Evolutionary conservation across 2,797 vertebrate species (phyloP).

Genomic region (Arnoldichthys spilopterus): DNA sequence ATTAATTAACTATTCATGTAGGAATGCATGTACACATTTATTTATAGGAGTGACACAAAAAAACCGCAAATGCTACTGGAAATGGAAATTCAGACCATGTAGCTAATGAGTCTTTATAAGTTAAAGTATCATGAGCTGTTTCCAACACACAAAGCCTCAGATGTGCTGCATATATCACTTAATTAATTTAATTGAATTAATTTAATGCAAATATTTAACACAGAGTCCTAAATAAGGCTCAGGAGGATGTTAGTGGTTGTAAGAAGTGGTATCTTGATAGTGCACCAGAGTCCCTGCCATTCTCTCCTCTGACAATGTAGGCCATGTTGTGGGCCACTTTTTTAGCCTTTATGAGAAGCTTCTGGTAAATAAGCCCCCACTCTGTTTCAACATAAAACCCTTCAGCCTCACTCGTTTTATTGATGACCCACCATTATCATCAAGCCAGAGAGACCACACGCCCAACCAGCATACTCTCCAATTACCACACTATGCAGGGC

Average conservation of each 20-base stretch:
- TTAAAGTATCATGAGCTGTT: too few species aligned
- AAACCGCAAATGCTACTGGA: too few species aligned
- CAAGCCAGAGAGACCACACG: constrained; percentile 66
- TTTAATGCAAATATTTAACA: constrained; percentile 49
- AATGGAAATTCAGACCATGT: too few species aligned
- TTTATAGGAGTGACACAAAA: too few species aligned
- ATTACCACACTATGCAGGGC: constrained; percentile 69
- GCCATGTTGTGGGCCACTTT: constrained; percentile 33
- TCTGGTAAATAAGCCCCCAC: constrained; percentile 61
- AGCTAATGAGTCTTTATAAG: too few species aligned
- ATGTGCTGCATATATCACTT: not conserved
- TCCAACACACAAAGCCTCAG: too few species aligned
- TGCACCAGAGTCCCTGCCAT: constrained; percentile 27
- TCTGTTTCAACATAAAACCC: constrained; percentile 68
- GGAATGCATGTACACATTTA: not conserved
- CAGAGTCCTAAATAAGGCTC: constrained; percentile 39
- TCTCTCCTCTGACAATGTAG: constrained; percentile 25
- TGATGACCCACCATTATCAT: constrained; percentile 74
- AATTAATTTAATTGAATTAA: too few species aligned
- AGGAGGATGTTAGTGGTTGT: constrained; percentile 22
- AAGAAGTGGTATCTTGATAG: constrained; percentile 37
- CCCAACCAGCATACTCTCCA: constrained; percentile 65
- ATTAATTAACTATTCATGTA: not conserved
- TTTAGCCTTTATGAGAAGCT: constrained; percentile 49
- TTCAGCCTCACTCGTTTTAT: constrained; percentile 68